Evolutionary conservation across 2,797 vertebrate species (phyloP), one percentile per base, ranked within the genome.

Genomic region (Enoplosus armatus): DNA sequence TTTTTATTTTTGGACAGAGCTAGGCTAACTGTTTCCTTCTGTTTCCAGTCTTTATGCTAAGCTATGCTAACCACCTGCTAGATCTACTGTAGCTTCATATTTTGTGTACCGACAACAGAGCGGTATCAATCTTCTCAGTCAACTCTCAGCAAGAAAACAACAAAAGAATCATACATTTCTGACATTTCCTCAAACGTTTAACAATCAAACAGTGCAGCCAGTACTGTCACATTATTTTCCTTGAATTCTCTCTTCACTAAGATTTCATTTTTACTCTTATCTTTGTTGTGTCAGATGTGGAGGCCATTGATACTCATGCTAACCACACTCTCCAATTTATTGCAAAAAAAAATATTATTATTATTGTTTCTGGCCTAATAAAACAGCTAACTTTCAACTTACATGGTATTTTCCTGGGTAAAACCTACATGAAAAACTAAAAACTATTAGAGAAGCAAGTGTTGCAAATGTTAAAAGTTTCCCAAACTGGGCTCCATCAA

Each of bases 11-110:
- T 47, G 24, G n/a, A 39, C 6, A 20, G 16, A 64, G 48, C n/a
- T 12, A 24, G 18, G 24, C 9, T 24, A 29, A n/a, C 5, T n/a
- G 22, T 72, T 66, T 59, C 16, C n/a, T 27, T 15, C n/a, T 29
- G n/a, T 20, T 54, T 65, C 14, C 29, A 37, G 15, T 48, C 11
- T 45, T 63, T n/a, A 47, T 45, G 27, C 61, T 75, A 70, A 48
- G 22, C 12, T 74, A 47, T 10, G 16, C 47, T 48, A 61, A 41
- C 11, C 0, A 1, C 5, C n/a, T 67, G 11, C 27, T 39, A 9
- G 8, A 24, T 22, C 31, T 18, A 24, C 33, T 63, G 24, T 24
- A 50, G 51, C 24, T 27, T 51, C 7, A 22, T 31, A 50, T 45
- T 48, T 76, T 47, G 8, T 2, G 0, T 20, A 18, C 2, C 41